phyloP scores from a whole-genome alignment of 2,888 invertebrate genomes.

The Hofmannophila pseudospretella region DNA sequence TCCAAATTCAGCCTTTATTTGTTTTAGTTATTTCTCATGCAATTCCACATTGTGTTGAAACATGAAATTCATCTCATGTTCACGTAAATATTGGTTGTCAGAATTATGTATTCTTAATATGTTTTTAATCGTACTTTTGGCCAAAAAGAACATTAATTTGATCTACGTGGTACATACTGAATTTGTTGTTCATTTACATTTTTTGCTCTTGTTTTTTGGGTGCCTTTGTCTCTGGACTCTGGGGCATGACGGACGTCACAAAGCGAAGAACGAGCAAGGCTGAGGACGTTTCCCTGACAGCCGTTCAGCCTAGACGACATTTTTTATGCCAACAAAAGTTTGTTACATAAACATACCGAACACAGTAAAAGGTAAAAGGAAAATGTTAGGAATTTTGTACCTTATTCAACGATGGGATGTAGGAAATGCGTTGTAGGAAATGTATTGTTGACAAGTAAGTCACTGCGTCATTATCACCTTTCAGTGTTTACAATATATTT shows the following conservation, averaged over 20 bases:
- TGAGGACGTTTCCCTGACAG: conserved; percentile 3
- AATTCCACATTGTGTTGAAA: not conserved
- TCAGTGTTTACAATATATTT: no score
- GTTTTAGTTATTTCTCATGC: not conserved
- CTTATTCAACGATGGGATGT: no score
- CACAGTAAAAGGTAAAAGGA: no score
- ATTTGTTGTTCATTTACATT: not conserved
- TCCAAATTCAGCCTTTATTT: not conserved
- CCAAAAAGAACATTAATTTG: not conserved
- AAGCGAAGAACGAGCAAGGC: conserved; percentile 7
- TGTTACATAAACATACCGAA: no score
- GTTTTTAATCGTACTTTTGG: not conserved
- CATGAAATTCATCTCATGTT: not conserved
- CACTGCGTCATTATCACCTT: no score
- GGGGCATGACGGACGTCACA: conserved; percentile 10
- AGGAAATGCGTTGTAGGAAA: no score
- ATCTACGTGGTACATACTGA: not conserved
- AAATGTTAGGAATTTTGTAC: no score
- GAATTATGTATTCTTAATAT: not conserved
- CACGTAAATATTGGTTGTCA: not conserved
- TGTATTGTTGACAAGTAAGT: no score
- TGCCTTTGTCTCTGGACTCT: conserved; percentile 1
- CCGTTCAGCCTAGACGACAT: no score
- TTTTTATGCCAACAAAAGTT: no score
- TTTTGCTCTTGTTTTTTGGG: conserved; percentile 4